These are phyloP conservation scores for Merodon equestris DNA, from an alignment of 2,888 invertebrate species.

Conservation along the genomic window DNA sequence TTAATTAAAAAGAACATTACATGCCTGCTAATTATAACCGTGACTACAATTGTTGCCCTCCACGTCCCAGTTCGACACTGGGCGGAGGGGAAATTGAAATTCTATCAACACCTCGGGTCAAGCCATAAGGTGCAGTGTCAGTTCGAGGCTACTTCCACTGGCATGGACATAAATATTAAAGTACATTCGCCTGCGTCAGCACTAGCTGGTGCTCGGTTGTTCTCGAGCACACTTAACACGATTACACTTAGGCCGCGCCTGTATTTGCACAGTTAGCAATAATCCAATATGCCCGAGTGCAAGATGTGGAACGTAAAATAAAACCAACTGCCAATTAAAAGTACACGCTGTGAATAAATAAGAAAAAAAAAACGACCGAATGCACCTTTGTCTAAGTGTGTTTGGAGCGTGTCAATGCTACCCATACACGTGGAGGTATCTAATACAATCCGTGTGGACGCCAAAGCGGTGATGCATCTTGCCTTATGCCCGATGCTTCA, in stretches of 20 bases:
- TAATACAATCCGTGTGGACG: too few species aligned
- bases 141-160: conserved; percentile 37
- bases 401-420: too few species aligned
- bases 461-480: too few species aligned
- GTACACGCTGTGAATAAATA: too few species aligned
- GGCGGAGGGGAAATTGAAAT: too few species aligned
- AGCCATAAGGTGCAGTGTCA: conserved; percentile 38
- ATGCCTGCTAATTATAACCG: conserved; percentile 35
- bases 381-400: too few species aligned
- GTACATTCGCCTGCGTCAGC: background rate
- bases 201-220: background rate
- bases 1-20: conserved; percentile 46
- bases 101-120: conserved; percentile 14
- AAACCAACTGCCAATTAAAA: too few species aligned
- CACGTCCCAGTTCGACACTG: background rate
- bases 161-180: too few species aligned
- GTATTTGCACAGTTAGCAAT: conserved; percentile 13
- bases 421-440: too few species aligned
- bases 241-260: conserved; percentile 26
- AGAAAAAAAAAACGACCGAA: too few species aligned
- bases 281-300: background rate
- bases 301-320: background rate
- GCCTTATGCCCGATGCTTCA: too few species aligned
- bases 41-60: conserved; percentile 12
- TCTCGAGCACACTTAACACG: conserved; percentile 34